phyloP scores from a whole-genome alignment of 1,140 invertebrate genomes.

The Heliconius hewitsoni region DNA sequence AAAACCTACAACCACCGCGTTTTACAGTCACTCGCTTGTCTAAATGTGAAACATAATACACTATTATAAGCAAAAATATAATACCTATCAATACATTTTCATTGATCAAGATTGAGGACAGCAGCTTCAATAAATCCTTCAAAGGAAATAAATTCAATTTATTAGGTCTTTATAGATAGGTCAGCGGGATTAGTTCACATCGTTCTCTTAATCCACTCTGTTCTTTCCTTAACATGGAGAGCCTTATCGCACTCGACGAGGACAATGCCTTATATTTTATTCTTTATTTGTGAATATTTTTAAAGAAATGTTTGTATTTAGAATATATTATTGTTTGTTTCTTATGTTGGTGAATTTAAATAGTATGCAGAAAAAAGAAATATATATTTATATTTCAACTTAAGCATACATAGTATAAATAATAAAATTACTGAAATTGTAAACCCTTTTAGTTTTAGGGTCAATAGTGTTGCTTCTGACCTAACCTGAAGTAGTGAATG shows the following conservation, averaged over 20 bases:
- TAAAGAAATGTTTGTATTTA: not conserved
- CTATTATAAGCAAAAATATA: not conserved
- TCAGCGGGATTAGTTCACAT: constrained; percentile 17
- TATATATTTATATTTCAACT: too few species aligned
- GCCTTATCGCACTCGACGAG: not conserved
- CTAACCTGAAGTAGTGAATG: too few species aligned
- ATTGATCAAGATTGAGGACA: constrained; percentile 10
- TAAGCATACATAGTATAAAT: too few species aligned
- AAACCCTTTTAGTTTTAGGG: too few species aligned
- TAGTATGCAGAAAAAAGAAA: not conserved
- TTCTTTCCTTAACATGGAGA: constrained; percentile 6
- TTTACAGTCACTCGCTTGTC: too few species aligned
- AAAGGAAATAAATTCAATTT: constrained; percentile 19
- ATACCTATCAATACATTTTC: constrained; percentile 1
- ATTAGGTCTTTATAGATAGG: constrained; percentile 14
- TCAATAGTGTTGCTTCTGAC: too few species aligned
- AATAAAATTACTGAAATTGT: too few species aligned
- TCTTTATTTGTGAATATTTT: not conserved
- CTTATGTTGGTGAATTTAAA: not conserved
- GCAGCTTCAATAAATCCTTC: constrained; percentile 15
- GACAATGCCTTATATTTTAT: constrained; percentile 1
- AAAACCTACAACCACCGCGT: too few species aligned
- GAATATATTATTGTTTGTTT: not conserved
- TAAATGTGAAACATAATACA: not conserved
- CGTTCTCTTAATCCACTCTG: constrained; percentile 12